These are phyloP conservation scores for Pseudoatta argentina DNA, from an alignment of 1,140 invertebrate species.

Conservation along the genomic window DNA sequence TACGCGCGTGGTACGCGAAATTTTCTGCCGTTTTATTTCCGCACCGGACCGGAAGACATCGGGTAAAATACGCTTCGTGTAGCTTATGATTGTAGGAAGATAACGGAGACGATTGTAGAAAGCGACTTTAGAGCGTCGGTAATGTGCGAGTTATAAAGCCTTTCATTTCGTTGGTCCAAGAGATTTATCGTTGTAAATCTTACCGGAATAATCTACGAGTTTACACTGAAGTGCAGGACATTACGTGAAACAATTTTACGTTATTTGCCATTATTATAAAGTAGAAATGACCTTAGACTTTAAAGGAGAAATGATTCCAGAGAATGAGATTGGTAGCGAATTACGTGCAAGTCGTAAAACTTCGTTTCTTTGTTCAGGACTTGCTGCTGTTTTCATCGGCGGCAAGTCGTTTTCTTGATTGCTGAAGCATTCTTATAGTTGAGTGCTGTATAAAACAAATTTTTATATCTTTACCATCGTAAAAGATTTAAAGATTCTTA, in stretches of 20 bases:
- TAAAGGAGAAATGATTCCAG: neutral
- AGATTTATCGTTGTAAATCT: conserved; percentile 19
- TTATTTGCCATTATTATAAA: conserved; percentile 1
- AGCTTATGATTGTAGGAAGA: neutral
- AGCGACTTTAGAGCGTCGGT: neutral
- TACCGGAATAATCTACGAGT: conserved; percentile 5
- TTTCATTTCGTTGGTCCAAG: conserved; percentile 14
- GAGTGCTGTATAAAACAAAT: neutral
- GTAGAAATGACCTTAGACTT: neutral
- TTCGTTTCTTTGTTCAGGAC: conserved; percentile 19
- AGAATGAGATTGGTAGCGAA: conserved; percentile 8
- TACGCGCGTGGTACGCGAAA: conserved; percentile 33
- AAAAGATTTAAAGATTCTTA: neutral
- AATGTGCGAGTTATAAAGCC: conserved; percentile 30
- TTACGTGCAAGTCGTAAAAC: conserved; percentile 41
- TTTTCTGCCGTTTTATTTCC: conserved; percentile 28
- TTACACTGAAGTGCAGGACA: neutral
- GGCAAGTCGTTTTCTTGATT: neutral
- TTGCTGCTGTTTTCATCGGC: conserved; percentile 30
- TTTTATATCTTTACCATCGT: neutral
- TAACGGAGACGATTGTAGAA: neutral
- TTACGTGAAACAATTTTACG: neutral
- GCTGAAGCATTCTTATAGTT: neutral
- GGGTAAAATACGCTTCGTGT: conserved; percentile 12
- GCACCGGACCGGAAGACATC: conserved; percentile 30